phyloP scores from a whole-genome alignment of 2,113 vertebrate species.

The Xenopus laevis region DNA sequence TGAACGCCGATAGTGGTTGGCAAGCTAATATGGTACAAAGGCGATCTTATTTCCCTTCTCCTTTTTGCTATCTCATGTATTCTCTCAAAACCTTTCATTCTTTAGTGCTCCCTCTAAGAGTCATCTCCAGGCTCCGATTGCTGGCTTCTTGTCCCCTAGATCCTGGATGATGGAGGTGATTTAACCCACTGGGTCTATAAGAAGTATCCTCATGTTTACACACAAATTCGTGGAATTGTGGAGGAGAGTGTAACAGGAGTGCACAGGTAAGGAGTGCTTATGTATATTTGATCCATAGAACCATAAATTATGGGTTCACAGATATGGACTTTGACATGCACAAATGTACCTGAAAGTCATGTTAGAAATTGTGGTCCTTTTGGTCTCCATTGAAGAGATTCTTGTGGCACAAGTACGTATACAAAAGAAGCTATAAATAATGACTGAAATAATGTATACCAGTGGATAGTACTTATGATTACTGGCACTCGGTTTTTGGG shows the following conservation, averaged over 20 bases:
- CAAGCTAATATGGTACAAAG: conserved; percentile 91
- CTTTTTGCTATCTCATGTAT: not conserved
- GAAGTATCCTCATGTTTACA: conserved; percentile 94
- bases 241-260: conserved; percentile 98
- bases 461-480: not conserved
- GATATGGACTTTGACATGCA: not conserved
- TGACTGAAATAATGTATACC: not conserved
- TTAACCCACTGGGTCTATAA: conserved; percentile 99
- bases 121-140: not conserved
- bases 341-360: not conserved
- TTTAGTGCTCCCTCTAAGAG: conserved; percentile 1
- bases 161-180: conserved; percentile 95
- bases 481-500: too few species aligned
- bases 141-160: conserved; percentile 67
- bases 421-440: not conserved
- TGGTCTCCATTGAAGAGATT: not conserved
- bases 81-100: not conserved
- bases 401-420: not conserved
- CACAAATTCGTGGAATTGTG: conserved; percentile 93
- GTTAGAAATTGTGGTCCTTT: not conserved
- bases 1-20: conserved; percentile 88
- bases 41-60: not conserved
- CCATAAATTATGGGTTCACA: not conserved
- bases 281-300: not conserved
- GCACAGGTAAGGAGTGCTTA: conserved; percentile 77